These are phyloP conservation scores for Unio pictorum DNA, from an alignment of 2,888 invertebrate genomes.

Conservation along the genomic window DNA sequence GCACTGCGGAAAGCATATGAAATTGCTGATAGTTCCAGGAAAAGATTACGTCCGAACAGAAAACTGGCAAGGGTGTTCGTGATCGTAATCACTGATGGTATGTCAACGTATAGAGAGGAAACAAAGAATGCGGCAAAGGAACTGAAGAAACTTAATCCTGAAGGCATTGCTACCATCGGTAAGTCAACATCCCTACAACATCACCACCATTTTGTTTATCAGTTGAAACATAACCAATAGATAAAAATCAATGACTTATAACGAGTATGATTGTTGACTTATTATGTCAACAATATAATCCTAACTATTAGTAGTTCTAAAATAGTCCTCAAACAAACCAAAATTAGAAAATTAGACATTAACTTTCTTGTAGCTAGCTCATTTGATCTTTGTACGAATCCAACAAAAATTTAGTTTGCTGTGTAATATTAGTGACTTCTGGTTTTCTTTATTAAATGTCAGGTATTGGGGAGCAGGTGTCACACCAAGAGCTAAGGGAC, in stretches of 20 bases:
- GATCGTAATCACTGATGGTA: constrained; percentile 14
- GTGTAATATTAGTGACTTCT: neutral
- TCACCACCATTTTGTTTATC: too few species aligned
- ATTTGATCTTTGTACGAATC: too few species aligned
- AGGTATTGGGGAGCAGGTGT: constrained; percentile 19
- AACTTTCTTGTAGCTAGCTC: too few species aligned
- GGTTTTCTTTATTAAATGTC: neutral
- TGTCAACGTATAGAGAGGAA: constrained; percentile 12
- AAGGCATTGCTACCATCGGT: constrained; percentile 12
- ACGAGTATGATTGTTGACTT: too few species aligned
- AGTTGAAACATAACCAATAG: too few species aligned
- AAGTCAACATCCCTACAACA: neutral
- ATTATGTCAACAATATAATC: too few species aligned
- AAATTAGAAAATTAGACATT: too few species aligned
- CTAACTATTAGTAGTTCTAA: too few species aligned
- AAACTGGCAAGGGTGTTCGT: constrained; percentile 9
- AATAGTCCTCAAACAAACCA: too few species aligned
- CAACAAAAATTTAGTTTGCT: neutral
- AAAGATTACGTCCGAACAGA: constrained; percentile 6
- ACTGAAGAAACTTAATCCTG: neutral
- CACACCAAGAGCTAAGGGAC: constrained; percentile 15
- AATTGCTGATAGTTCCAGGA: too few species aligned
- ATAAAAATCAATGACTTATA: too few species aligned
- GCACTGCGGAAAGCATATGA: constrained; percentile 1
- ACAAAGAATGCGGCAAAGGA: constrained; percentile 7